Conservation (phyloP, 2,113 vertebrate genomes). For the Psittacula cyanocephala region DNA sequence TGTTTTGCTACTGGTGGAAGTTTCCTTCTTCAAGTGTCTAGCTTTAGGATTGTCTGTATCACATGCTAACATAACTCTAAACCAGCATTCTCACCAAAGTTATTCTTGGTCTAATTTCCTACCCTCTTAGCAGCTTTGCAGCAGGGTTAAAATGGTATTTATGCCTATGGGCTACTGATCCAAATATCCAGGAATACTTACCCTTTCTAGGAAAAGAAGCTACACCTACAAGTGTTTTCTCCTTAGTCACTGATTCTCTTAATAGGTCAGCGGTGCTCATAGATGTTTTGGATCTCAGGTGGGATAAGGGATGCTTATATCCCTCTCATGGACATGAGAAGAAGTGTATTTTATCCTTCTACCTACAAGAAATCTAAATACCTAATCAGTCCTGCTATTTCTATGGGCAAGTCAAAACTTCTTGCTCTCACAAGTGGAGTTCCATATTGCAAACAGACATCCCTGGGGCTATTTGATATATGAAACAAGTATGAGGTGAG, state of each 20-base stretch:
- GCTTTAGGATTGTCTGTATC: not conserved
- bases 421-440: not conserved
- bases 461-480: not conserved
- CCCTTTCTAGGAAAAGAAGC: not conserved
- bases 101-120: not conserved
- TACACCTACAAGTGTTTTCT: not conserved
- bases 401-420: not conserved
- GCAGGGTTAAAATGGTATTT: not conserved
- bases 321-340: not conserved
- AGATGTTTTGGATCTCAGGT: not conserved
- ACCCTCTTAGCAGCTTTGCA: not conserved
- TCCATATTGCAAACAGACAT: not conserved
- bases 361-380: not conserved
- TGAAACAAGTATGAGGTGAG: not conserved
- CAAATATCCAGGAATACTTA: not conserved
- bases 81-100: not conserved
- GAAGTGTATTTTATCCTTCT: not conserved
- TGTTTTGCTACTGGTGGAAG: not conserved
- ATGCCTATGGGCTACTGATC: not conserved
- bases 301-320: not conserved
- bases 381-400: not conserved
- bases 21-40: not conserved
- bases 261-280: not conserved
- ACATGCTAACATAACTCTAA: not conserved
- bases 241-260: not conserved